phyloP scores from a whole-genome alignment of 1,140 invertebrate genomes.

The Brachionus rubens region DNA sequence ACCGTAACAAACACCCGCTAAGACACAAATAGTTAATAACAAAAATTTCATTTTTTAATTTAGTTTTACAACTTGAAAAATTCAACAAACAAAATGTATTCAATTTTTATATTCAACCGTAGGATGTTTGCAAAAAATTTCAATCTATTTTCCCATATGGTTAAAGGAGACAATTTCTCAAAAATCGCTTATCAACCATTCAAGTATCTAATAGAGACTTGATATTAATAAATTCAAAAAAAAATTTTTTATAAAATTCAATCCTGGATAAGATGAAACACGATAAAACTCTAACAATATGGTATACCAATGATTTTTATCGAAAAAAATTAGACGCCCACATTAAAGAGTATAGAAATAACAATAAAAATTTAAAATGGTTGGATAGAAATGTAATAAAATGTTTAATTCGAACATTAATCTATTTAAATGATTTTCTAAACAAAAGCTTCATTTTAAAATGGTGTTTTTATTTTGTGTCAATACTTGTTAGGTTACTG shows the following conservation, averaged over 20 bases:
- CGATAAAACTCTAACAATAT: background rate
- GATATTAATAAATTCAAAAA: background rate
- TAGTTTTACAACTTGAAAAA: too few relatives aligned
- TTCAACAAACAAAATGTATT: too few relatives aligned
- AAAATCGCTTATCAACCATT: too few relatives aligned
- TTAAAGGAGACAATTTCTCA: too few relatives aligned
- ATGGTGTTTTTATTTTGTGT: background rate
- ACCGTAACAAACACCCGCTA: background rate
- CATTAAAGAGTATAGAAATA: background rate
- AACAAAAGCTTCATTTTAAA: background rate
- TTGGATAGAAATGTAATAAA: background rate
- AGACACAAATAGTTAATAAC: too few relatives aligned
- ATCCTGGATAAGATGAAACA: background rate
- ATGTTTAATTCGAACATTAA: background rate
- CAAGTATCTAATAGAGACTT: background rate
- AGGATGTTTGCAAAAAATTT: too few relatives aligned
- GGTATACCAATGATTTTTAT: background rate
- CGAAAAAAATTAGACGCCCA: background rate
- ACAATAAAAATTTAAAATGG: background rate
- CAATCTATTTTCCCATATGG: too few relatives aligned
- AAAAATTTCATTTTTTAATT: too few relatives aligned
- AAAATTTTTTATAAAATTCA: background rate
- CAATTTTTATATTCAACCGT: too few relatives aligned
- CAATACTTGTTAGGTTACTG: background rate
- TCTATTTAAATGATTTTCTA: background rate